These are phyloP conservation scores for Marasmarcha lunaedactyla DNA, from an alignment of 2,888 invertebrate species.

Conservation along the genomic window DNA sequence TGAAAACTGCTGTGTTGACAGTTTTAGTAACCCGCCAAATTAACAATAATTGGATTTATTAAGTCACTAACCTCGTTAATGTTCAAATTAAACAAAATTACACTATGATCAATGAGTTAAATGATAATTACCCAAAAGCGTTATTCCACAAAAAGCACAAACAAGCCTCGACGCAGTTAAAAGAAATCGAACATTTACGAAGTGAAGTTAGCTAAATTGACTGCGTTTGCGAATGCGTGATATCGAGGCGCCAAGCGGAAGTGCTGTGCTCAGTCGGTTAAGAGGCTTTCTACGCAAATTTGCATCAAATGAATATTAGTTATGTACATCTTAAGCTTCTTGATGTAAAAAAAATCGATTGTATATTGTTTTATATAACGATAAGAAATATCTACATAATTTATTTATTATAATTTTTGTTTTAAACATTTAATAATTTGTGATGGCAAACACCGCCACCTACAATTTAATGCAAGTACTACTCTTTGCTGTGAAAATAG, in stretches of 20 bases:
- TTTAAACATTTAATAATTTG: neutral
- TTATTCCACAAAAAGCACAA: conserved; percentile 40
- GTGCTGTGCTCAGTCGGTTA: conserved; percentile 33
- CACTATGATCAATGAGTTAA: conserved; percentile 31
- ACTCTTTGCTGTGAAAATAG: no score
- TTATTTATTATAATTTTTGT: neutral
- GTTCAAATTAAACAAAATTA: no score
- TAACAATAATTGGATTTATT: no score
- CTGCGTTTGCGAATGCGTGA: conserved; percentile 49
- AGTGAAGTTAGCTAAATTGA: conserved; percentile 51
- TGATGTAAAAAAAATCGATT: no score
- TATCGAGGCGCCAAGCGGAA: conserved; percentile 60
- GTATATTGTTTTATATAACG: no score
- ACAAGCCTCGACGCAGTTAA: conserved; percentile 62
- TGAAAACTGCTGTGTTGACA: conserved; percentile 52
- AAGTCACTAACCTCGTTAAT: no score
- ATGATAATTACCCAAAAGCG: conserved; percentile 64
- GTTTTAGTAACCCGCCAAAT: conserved; percentile 58
- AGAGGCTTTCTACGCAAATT: conserved; percentile 55
- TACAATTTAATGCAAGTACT: no score
- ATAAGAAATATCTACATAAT: no score
- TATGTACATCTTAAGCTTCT: no score
- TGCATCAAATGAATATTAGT: conserved; percentile 11
- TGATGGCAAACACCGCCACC: neutral
- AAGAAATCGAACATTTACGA: conserved; percentile 64